Evolutionary conservation across 2,888 invertebrate species (phyloP), one percentile per base, ranked within the genome.

Genomic region (Mycogona germanica): DNA sequence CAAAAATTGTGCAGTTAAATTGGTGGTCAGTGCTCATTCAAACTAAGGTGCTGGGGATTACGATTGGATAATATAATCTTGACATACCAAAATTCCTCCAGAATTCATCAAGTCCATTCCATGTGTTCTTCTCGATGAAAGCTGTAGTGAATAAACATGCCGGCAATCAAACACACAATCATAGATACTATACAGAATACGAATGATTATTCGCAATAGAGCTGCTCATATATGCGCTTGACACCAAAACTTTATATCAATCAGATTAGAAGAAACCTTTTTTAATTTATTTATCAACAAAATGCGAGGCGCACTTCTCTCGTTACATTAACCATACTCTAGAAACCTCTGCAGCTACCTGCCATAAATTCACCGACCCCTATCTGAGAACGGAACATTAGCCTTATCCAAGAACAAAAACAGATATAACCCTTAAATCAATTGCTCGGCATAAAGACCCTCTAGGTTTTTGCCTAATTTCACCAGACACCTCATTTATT

Each of bases 111-210:
- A 92, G 67, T 0, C 91, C 91, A 25, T 79, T 78, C 78, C 85
- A 83, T 59, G 85, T 81, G 72, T 87, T 91, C 72, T 88, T 88
- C 68, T 92, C 92, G 57, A 93, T 87, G 72, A 92, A 85, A 61
- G 81, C 84, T 85, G 66, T 38, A 67, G 60, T 46, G 45, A 46
- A 26, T 53, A 55, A 48, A 46, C 58, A 25, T 51, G 9, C 44
- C 30, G 19, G 25, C 26, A 30, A 45, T 35, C 3, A 19, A 53
- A 32, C 26, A 26, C 21, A 35, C 49, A 26, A 47, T 14, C 35
- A 23, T 23, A 53, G 57, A 21, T 40, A n/a, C 38, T 14, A 45
- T 28, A 2, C 19, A 19, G 23, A 12, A 32, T 51, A 30, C 26
- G 35, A n/a, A n/a, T n/a, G n/a, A n/a, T n/a, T n/a, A n/a, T n/a